Conservation (phyloP, 2,888 invertebrate genomes). For the Cotesia congregata region DNA sequence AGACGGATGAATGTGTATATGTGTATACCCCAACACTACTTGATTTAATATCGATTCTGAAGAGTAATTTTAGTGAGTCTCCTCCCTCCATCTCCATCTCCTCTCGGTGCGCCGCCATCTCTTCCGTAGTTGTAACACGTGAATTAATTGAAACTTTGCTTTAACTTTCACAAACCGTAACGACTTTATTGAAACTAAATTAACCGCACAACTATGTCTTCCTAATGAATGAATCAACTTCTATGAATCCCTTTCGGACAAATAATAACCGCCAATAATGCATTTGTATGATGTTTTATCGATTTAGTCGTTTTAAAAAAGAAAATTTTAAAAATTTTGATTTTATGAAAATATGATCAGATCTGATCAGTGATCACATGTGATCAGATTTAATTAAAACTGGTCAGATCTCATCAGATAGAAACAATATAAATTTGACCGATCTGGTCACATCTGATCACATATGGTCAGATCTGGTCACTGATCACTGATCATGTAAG, state of each 20-base stretch:
- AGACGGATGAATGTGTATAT: not conserved
- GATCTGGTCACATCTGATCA: too few relatives aligned
- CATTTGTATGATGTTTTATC: not conserved
- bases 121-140: conserved; percentile 16
- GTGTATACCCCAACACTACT: not conserved
- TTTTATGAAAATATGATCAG: too few relatives aligned
- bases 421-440: too few relatives aligned
- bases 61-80: conserved; percentile 11
- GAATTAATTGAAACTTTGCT: conserved; percentile 27
- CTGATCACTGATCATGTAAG: too few relatives aligned
- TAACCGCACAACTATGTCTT: conserved; percentile 11
- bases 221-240: conserved; percentile 15
- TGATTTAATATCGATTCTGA: conserved; percentile 34
- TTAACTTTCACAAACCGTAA: conserved; percentile 15
- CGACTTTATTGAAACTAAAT: conserved; percentile 21
- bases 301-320: too few relatives aligned
- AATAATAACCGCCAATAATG: not conserved
- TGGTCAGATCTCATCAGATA: too few relatives aligned
- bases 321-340: too few relatives aligned
- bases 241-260: conserved; percentile 5
- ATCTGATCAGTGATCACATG: too few relatives aligned
- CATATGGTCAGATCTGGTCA: too few relatives aligned
- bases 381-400: too few relatives aligned
- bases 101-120: not conserved
- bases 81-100: not conserved